These are phyloP conservation scores for Ommatoiulus sabulosus DNA, from an alignment of 2,888 invertebrate species.

Conservation along the genomic window DNA sequence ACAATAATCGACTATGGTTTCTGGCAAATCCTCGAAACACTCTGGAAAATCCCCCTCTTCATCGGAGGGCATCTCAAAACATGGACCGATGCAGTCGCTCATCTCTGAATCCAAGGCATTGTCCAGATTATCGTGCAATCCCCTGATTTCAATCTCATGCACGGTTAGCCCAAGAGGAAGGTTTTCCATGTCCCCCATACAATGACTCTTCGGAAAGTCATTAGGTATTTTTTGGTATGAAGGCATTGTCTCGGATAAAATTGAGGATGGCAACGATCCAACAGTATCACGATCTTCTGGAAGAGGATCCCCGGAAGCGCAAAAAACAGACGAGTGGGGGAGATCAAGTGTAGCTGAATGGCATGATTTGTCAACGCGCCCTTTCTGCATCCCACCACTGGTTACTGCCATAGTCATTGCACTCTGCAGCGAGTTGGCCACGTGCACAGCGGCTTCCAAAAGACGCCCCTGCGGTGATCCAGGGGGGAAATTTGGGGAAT, in stretches of 20 bases:
- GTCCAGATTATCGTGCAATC: conserved; percentile 1
- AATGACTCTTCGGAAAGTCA: neutral
- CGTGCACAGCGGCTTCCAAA: conserved; percentile 76
- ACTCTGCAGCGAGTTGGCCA: conserved; percentile 76
- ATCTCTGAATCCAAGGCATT: conserved; percentile 16
- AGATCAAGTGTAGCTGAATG: neutral
- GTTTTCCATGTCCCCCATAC: neutral
- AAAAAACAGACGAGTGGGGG: neutral
- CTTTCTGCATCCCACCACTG: neutral
- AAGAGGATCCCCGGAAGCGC: neutral
- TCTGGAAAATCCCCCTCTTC: conserved; percentile 20
- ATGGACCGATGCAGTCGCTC: neutral
- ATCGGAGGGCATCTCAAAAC: conserved; percentile 24
- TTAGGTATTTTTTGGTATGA: neutral
- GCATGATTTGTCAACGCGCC: neutral
- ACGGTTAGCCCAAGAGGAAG: no score
- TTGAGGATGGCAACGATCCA: neutral
- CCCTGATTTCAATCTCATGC: conserved; percentile 11
- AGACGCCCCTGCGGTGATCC: conserved; percentile 64
- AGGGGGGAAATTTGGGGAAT: neutral
- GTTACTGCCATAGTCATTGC: conserved; percentile 70
- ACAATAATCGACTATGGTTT: neutral
- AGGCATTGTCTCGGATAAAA: neutral
- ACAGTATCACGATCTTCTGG: neutral
- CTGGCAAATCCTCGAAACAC: neutral